Conservation (phyloP, 2,888 invertebrate species). For the Nyleta sp. region DNA sequence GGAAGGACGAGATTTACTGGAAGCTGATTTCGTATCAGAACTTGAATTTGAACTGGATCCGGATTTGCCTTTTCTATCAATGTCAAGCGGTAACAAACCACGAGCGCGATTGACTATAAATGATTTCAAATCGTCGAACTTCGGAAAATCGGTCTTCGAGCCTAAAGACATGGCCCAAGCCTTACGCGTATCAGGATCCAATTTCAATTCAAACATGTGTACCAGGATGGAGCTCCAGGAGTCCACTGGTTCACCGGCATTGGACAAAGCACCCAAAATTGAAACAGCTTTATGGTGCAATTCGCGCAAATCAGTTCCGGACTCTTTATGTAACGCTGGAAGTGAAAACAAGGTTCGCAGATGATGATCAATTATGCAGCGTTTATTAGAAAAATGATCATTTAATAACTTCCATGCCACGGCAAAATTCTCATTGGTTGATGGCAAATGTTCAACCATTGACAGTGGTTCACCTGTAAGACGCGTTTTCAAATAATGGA, state of each 20-base stretch:
- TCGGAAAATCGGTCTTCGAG: neutral
- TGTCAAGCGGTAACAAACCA: no score
- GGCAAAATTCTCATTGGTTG: neutral
- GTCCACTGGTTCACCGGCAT: neutral
- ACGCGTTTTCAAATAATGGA: neutral
- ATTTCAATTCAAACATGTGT: neutral
- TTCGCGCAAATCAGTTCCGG: no score
- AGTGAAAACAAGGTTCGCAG: neutral
- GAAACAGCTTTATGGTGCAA: no score
- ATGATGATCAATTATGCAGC: neutral
- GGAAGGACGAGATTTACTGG: neutral
- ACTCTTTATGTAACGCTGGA: neutral
- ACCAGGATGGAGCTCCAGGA: slow-evolving; percentile 9
- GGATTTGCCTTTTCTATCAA: no score
- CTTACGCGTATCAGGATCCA: slow-evolving; percentile 3
- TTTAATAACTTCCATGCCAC: neutral
- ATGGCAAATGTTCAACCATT: neutral
- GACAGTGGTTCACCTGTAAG: neutral
- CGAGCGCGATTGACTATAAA: no score
- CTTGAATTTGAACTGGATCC: no score
- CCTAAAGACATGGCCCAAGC: neutral
- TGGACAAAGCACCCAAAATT: neutral
- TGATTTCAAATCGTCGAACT: neutral
- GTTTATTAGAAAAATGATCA: slow-evolving; percentile 3
- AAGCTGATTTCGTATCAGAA: no score